Conservation (phyloP, 2,888 invertebrate genomes). For the Zhuqinia jingwanae region DNA sequence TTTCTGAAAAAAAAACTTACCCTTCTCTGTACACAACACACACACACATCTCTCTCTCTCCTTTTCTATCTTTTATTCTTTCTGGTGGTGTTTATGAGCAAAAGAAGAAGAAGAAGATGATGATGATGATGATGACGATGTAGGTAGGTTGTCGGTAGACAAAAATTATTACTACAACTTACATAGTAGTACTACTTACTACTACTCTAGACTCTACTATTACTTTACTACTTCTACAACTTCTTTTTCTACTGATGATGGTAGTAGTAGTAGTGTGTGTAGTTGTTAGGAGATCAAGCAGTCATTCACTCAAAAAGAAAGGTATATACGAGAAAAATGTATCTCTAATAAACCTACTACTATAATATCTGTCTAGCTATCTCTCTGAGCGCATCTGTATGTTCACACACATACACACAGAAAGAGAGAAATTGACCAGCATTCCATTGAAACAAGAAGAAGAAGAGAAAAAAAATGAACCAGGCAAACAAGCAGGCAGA, state of each 20-base stretch:
- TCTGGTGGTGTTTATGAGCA: slow-evolving; percentile 21
- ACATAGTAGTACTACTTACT: slow-evolving; percentile 6
- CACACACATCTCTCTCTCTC: not conserved
- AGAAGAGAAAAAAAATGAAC: slow-evolving; percentile 44
- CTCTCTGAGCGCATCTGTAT: slow-evolving; percentile 31
- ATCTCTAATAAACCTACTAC: not conserved
- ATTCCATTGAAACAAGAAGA: slow-evolving; percentile 69
- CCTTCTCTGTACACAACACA: too few species aligned
- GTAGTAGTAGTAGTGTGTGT: not conserved
- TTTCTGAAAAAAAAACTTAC: too few species aligned
- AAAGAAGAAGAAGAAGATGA: not conserved
- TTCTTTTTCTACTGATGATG: slow-evolving; percentile 23
- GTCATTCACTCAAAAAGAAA: slow-evolving; percentile 70
- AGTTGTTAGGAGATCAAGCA: slow-evolving; percentile 32
- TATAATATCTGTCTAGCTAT: slow-evolving; percentile 19
- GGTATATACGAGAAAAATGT: not conserved
- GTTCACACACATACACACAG: not conserved
- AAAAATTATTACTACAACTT: slow-evolving; percentile 43
- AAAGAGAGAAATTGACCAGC: slow-evolving; percentile 67
- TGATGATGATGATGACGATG: slow-evolving; percentile 32
- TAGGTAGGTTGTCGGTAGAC: slow-evolving; percentile 57
- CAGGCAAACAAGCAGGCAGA: slow-evolving; percentile 27
- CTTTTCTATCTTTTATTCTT: not conserved
- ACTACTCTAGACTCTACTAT: slow-evolving; percentile 33
- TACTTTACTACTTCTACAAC: slow-evolving; percentile 23